phyloP scores from a whole-genome alignment of 2,797 vertebrate species.

The Sebastes diploproa region DNA sequence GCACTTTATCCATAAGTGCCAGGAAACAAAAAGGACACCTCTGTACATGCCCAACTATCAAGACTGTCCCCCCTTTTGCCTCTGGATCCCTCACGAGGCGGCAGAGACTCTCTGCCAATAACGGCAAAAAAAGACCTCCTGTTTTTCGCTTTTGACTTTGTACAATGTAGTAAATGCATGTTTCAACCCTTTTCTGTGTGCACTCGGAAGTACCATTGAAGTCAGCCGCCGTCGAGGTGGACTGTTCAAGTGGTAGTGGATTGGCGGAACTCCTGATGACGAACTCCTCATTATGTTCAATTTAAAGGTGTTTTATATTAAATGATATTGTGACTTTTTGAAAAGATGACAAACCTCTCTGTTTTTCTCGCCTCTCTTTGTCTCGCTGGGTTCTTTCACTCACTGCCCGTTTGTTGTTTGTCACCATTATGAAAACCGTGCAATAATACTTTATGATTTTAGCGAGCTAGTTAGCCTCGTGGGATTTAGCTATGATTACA shows the following conservation, averaged over 20 bases:
- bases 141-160: slow-evolving; percentile 76
- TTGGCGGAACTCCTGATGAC: slow-evolving; percentile 62
- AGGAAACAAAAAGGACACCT: slow-evolving; percentile 80
- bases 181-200: slow-evolving; percentile 82
- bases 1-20: slow-evolving; percentile 78
- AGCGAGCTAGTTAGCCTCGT: slow-evolving; percentile 35
- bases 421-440: slow-evolving; percentile 58
- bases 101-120: slow-evolving; percentile 68
- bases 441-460: slow-evolving; percentile 69
- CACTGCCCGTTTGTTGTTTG: slow-evolving; percentile 28
- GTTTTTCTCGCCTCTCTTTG: slow-evolving; percentile 50
- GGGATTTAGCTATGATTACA: slow-evolving; percentile 65
- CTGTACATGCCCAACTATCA: slow-evolving; percentile 82
- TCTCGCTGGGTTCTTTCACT: slow-evolving; percentile 22
- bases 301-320: slow-evolving; percentile 87
- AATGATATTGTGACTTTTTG: slow-evolving; percentile 87
- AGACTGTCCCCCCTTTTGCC: slow-evolving; percentile 75
- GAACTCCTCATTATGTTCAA: slow-evolving; percentile 78
- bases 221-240: slow-evolving; percentile 56
- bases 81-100: slow-evolving; percentile 65
- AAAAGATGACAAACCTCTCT: slow-evolving; percentile 71
- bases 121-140: slow-evolving; percentile 65
- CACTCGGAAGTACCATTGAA: slow-evolving; percentile 71
- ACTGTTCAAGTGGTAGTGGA: slow-evolving; percentile 63
- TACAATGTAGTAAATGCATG: slow-evolving; percentile 86